Conservation (phyloP, 2,888 invertebrate genomes). For the Cantharis lateralis region DNA sequence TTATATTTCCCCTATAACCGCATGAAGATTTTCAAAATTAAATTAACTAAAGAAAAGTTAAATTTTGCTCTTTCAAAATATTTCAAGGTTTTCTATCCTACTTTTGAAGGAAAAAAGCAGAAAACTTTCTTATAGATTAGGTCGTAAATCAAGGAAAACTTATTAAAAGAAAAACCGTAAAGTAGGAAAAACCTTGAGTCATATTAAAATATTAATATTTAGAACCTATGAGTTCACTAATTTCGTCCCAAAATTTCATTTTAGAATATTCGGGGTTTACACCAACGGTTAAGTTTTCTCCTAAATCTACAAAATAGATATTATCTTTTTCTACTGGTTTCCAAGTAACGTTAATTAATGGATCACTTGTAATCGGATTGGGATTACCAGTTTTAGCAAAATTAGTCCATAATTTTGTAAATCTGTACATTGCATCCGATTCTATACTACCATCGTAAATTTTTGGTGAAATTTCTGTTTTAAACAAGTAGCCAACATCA, state of each 20-base stretch:
- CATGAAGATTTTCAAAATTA: no score
- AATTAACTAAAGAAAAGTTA: no score
- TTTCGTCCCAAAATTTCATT: slow-evolving; percentile 39
- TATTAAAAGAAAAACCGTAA: no score
- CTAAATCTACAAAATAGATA: slow-evolving; percentile 44
- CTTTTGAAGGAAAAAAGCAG: no score
- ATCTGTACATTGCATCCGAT: slow-evolving; percentile 33
- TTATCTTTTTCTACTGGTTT: slow-evolving; percentile 35
- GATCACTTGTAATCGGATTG: slow-evolving; percentile 21
- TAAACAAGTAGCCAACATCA: slow-evolving; percentile 45
- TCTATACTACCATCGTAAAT: slow-evolving; percentile 34
- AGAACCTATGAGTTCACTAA: slow-evolving; percentile 10
- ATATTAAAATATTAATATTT: no score
- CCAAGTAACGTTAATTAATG: slow-evolving; percentile 36
- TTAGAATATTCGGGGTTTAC: slow-evolving; percentile 34
- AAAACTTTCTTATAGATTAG: no score
- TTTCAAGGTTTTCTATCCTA: no score
- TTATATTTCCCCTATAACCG: no score
- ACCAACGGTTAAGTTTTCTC: slow-evolving; percentile 35
- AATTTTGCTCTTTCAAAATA: no score
- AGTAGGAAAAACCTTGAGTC: no score
- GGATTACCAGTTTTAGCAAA: slow-evolving; percentile 40
- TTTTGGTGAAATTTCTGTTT: slow-evolving; percentile 28
- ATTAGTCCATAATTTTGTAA: slow-evolving; percentile 44
- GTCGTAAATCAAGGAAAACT: no score